Evolutionary conservation across 2,888 invertebrate genomes (phyloP), one percentile per base, ranked within the genome.

Genomic region (Protonemura montana): DNA sequence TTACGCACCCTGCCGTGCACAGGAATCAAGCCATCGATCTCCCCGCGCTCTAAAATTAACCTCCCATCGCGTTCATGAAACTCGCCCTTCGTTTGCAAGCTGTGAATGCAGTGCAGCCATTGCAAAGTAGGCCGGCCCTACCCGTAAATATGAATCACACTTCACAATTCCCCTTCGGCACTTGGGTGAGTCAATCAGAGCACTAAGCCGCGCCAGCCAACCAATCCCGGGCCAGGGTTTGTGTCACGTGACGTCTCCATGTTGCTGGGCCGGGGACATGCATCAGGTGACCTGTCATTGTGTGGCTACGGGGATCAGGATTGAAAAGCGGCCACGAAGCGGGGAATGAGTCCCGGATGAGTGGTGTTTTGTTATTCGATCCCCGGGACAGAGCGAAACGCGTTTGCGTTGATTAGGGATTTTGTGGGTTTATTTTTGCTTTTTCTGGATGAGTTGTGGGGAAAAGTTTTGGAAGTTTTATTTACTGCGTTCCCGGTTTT

Each of bases 111-210:
- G 78, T 16, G 5, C 84, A 84, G 87, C 87, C 87, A 87, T 87
- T 87, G 82, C 87, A 83, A 81, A 84, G 87, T 86, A 87, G 87
- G 87, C 59, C 13, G 87, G 87, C 86, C 87, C 80, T 85, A 3
- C 30, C 81, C 16, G 28, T 81, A 59, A 59, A 59, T 59, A 59
- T 84, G 59, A 84, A 84, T 76, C 76, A 84, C 59, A 84, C 59
- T 7, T 27, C 26, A 16, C 35, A 84, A 59, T 59, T 29, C 84
- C 84, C 84, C 84, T 84, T 83, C 26, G 28, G 84, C 35, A 82
- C 82, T 82, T 82, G 29, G 30, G 59, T 30, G 35, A 84, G 84
- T 84, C 84, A 84, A 84, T 84, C 84, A 84, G 42, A 13, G 81
- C 30, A 28, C 7, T 42, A n/a, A n/a, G n/a, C n/a, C n/a, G 84